Conservation (phyloP, 1,140 invertebrate species). For the Steinernema khuongi region DNA sequence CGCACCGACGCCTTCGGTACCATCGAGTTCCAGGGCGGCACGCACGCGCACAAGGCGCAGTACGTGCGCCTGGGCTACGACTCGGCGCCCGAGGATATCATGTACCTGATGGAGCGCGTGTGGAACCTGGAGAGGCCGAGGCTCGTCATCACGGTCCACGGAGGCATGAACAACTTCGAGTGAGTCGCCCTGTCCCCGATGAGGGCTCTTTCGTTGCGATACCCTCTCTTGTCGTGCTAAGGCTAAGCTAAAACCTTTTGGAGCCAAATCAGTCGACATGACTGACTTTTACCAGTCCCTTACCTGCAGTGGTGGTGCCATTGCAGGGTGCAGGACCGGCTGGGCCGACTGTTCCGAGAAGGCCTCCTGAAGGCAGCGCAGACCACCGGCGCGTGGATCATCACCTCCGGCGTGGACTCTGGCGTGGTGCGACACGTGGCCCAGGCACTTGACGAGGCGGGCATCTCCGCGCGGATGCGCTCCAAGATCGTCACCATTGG, state of each 20-base stretch:
- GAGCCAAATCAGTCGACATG: no score
- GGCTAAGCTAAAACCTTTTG: no score
- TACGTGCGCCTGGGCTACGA: constrained; percentile 85
- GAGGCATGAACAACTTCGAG: constrained; percentile 89
- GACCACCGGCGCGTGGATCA: constrained; percentile 91
- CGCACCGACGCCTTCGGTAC: constrained; percentile 87
- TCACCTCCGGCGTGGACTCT: constrained; percentile 60
- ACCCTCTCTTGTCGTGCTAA: no score
- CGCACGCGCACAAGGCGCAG: constrained; percentile 62
- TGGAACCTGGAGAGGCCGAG: constrained; percentile 90
- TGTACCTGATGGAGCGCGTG: constrained; percentile 82
- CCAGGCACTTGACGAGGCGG: constrained; percentile 55
- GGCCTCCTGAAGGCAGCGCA: constrained; percentile 89
- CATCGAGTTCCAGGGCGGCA: constrained; percentile 81
- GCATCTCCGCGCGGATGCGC: constrained; percentile 33
- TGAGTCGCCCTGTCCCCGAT: constrained; percentile 11
- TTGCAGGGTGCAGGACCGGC: constrained; percentile 68
- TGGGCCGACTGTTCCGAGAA: constrained; percentile 87
- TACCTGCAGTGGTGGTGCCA: no score
- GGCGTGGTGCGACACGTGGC: constrained; percentile 56
- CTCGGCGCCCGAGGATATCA: constrained; percentile 80
- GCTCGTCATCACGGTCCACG: constrained; percentile 89
- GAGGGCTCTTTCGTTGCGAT: no score
- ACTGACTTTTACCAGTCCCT: no score
- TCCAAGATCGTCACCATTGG: constrained; percentile 67